Base-by-base conservation (phyloP, 2,888 invertebrate species). In the Acanthosepion pharaonis region DNA sequence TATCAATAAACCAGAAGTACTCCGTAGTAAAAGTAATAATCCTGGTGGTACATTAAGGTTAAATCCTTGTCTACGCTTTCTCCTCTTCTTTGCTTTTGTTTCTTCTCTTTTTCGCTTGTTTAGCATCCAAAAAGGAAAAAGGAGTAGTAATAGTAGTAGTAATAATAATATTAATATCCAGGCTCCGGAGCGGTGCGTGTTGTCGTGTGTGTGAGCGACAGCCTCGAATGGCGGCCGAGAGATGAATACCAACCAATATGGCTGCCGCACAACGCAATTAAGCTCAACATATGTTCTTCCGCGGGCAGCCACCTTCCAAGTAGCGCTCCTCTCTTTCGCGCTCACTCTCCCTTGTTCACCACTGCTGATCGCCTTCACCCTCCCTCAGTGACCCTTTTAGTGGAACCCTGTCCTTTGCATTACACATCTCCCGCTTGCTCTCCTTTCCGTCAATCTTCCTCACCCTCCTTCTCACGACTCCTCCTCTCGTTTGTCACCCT, bases 191-290 rank as follows among this genome's bases (percentile, higher is more conserved):
- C 78, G n/a, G 78, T n/a, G 78, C 78, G 78, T 33, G 78, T 78
- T 33, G 92, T 33, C 64, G 51, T 53, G 93, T 48, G 92, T 49
- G 92, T n/a, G 93, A 93, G 96, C 96, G 95, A 96, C 95, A 95
- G 96, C 96, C 78, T 96, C 96, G 96, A 97, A 97, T 96, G 97
- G 97, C 97, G 97, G 97, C 78, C 5, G n/a, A 15, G 78, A 78
- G 78, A 78, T 23, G 78, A 96, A 96, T 96, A 96, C 96, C 96
- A 49, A 92, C 92, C 97, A 97, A 96, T 96, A 96, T 96, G 96
- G 96, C 97, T 96, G 96, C 95, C 96, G 96, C 95, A 95, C 95
- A 95, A 96, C 96, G 95, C 96, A 95, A 95, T 95, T 95, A 95
- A 95, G 96, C 94, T 95, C 94, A 95, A 95, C 96, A 95, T 95